Conservation (phyloP, 2,113 vertebrate genomes). For the Apteryx mantelli region DNA sequence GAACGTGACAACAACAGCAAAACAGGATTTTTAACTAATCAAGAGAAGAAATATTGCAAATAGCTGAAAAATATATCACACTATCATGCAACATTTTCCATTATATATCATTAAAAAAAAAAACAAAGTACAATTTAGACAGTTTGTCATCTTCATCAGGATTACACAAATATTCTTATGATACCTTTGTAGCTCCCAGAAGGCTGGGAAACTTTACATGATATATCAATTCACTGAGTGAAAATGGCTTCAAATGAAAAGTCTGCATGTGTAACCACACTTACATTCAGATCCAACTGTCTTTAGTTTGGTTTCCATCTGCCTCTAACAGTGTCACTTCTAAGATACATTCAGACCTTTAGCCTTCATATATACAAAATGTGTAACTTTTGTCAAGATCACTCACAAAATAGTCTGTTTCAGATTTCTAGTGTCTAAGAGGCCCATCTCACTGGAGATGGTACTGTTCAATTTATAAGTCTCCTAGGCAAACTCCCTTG, state of each 20-base stretch:
- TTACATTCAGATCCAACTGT: background rate
- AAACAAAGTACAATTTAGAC: background rate
- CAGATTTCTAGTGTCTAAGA: conserved; percentile 48
- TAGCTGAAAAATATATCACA: background rate
- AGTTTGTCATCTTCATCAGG: background rate
- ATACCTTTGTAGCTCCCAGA: background rate
- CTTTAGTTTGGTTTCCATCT: background rate
- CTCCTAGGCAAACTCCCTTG: background rate
- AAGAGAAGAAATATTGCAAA: background rate
- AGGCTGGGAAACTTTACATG: background rate
- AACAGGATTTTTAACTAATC: background rate
- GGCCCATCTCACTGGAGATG: background rate
- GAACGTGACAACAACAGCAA: background rate
- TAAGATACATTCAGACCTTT: background rate
- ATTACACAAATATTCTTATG: background rate
- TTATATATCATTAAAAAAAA: background rate
- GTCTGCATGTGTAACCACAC: background rate
- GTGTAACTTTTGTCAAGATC: conserved; percentile 14
- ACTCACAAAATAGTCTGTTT: conserved; percentile 28
- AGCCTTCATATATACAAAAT: background rate
- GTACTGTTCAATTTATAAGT: conserved; percentile 21
- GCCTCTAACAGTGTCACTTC: background rate
- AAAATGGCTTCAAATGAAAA: background rate
- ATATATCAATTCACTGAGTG: background rate
- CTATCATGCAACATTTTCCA: background rate